These are phyloP conservation scores for Seriola aureovittata DNA, from an alignment of 2,113 vertebrate species.

Conservation along the genomic window DNA sequence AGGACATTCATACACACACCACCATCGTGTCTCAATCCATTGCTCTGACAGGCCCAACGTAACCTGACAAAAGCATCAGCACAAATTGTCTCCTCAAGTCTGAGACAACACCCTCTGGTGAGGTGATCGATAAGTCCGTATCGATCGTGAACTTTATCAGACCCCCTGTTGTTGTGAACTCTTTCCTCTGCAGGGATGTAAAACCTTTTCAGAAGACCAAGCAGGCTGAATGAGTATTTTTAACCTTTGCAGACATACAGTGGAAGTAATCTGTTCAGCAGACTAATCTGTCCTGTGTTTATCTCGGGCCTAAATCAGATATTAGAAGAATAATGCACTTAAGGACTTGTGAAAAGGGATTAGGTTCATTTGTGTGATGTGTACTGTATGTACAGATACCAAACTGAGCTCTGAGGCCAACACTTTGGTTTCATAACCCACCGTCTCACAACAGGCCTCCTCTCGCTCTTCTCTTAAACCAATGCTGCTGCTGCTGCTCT, in stretches of 20 bases:
- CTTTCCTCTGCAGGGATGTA: neutral
- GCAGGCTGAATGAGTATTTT: constrained; percentile 4
- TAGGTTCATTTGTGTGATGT: constrained; percentile 1
- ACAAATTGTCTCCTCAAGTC: constrained; percentile 2
- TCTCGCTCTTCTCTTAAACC: constrained; percentile 1
- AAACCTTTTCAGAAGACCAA: neutral
- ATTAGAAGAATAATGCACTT: constrained; percentile 10
- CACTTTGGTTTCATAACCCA: constrained; percentile 1
- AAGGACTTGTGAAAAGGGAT: constrained; percentile 3
- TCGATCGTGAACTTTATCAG: constrained; percentile 54
- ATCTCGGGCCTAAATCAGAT: neutral
- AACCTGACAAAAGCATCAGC: constrained; percentile 17
- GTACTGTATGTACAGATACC: neutral
- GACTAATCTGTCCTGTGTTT: neutral
- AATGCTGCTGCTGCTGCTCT: neutral
- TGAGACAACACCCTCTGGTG: neutral
- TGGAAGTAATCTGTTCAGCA: neutral
- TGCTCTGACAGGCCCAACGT: neutral
- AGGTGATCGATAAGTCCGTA: constrained; percentile 2
- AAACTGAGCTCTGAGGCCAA: neutral
- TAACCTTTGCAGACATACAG: constrained; percentile 4
- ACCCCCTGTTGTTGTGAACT: neutral
- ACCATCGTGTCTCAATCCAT: neutral
- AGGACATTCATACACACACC: neutral
- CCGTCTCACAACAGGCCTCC: neutral